These are phyloP conservation scores for Itoplectis maculator DNA, from an alignment of 2,888 invertebrate species.

Conservation along the genomic window DNA sequence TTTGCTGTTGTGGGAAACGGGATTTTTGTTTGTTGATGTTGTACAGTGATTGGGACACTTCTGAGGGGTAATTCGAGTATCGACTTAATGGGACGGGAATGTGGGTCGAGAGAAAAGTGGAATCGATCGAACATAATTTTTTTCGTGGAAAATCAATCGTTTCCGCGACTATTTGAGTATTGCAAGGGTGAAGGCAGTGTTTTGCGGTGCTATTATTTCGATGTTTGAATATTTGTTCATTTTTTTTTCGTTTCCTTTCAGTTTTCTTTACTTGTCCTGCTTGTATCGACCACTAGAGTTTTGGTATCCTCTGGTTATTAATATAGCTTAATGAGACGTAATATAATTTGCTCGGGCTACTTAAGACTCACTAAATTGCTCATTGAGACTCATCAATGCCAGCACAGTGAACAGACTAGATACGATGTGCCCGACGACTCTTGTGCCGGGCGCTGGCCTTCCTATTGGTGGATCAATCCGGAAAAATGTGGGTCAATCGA, in stretches of 20 bases:
- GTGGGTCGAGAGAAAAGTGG: conserved; percentile 42
- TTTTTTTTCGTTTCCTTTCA: not conserved
- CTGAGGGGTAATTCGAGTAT: not conserved
- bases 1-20: no score
- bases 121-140: conserved; percentile 38
- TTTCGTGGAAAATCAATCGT: conserved; percentile 15
- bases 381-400: conserved; percentile 62
- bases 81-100: conserved; percentile 49
- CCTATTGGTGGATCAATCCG: conserved; percentile 59
- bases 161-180: not conserved
- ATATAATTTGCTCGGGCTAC: conserved; percentile 44
- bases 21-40: no score
- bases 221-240: not conserved
- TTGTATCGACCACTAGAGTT: no score
- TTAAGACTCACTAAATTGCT: conserved; percentile 56
- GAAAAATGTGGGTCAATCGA: conserved; percentile 65
- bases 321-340: conserved; percentile 8
- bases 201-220: not conserved
- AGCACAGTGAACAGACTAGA: conserved; percentile 46
- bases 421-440: conserved; percentile 3
- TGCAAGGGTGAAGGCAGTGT: not conserved
- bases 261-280: not conserved
- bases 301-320: not conserved
- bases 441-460: conserved; percentile 28
- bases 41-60: not conserved